These are phyloP conservation scores for Caenorhabditis sulstoni DNA, from an alignment of 2,888 invertebrate genomes.

Conservation along the genomic window DNA sequence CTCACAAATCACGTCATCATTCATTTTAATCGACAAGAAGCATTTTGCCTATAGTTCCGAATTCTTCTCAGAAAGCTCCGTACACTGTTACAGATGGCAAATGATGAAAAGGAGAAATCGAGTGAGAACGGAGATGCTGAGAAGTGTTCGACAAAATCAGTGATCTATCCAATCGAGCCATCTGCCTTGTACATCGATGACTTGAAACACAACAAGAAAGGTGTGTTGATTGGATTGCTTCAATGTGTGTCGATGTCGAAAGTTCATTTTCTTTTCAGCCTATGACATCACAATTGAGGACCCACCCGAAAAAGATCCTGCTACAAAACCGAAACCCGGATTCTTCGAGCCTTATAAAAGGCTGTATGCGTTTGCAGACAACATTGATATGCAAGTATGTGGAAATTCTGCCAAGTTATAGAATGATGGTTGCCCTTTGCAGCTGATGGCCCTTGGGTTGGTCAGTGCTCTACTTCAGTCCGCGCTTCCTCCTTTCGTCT, in stretches of 20 bases:
- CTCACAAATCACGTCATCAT: conserved; percentile 1
- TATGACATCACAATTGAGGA: conserved; percentile 56
- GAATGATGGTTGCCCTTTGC: too few relatives aligned
- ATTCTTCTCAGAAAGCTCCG: not conserved
- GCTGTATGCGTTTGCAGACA: conserved; percentile 70
- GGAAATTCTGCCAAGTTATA: not conserved
- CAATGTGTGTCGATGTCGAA: too few relatives aligned
- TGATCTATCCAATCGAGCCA: conserved; percentile 65
- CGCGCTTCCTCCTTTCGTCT: conserved; percentile 78
- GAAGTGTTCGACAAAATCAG: conserved; percentile 41
- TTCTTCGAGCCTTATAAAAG: conserved; percentile 59
- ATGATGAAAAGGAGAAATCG: conserved; percentile 40
- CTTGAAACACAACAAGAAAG: conserved; percentile 64
- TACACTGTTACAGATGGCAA: conserved; percentile 38
- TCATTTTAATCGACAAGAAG: not conserved
- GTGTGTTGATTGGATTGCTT: conserved; percentile 18
- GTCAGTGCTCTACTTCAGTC: conserved; percentile 76
- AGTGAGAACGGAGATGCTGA: conserved; percentile 24
- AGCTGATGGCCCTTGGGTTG: conserved; percentile 76
- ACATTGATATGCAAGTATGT: conserved; percentile 65
- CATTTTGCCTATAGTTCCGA: too few relatives aligned
- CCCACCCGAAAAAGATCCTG: conserved; percentile 21
- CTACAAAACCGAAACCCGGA: conserved; percentile 30
- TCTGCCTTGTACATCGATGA: conserved; percentile 65
- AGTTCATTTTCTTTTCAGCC: conserved; percentile 18